These are phyloP conservation scores for Electrophaes corylata DNA, from an alignment of 2,888 invertebrate species.

Conservation along the genomic window DNA sequence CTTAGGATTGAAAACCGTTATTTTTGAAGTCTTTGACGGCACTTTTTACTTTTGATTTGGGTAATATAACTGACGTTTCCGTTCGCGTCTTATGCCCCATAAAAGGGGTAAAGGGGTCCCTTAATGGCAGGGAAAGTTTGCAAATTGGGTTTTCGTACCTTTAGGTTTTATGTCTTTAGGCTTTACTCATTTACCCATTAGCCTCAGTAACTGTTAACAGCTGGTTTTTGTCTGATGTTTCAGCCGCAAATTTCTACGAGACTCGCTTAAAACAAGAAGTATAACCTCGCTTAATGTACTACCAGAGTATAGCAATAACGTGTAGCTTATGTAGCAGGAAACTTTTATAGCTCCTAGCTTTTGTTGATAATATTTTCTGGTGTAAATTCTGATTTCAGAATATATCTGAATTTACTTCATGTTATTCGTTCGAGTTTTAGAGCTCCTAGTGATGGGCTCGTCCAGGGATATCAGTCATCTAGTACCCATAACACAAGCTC, in stretches of 20 bases:
- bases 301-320: neutral
- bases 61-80: constrained; percentile 25
- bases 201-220: constrained; percentile 15
- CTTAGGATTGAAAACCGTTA: constrained; percentile 16
- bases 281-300: neutral
- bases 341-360: too few relatives aligned
- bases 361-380: too few relatives aligned
- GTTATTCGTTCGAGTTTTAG: too few relatives aligned
- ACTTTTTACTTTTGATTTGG: constrained; percentile 37
- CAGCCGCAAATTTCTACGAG: neutral
- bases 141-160: constrained; percentile 49
- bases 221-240: constrained; percentile 1
- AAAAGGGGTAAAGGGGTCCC: constrained; percentile 49
- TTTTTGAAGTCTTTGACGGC: too few relatives aligned
- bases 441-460: too few relatives aligned
- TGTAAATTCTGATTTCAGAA: too few relatives aligned
- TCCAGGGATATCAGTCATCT: too few relatives aligned
- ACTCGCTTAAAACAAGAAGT: constrained; percentile 2
- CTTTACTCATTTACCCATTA: constrained; percentile 48
- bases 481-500: too few relatives aligned
- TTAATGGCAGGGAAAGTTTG: constrained; percentile 47
- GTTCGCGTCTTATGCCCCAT: constrained; percentile 41
- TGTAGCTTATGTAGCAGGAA: neutral
- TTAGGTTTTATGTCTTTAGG: constrained; percentile 48
- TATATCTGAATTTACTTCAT: too few relatives aligned